These are phyloP conservation scores for Drosophila birchii DNA, from an alignment of 2,888 invertebrate species.

Conservation along the genomic window DNA sequence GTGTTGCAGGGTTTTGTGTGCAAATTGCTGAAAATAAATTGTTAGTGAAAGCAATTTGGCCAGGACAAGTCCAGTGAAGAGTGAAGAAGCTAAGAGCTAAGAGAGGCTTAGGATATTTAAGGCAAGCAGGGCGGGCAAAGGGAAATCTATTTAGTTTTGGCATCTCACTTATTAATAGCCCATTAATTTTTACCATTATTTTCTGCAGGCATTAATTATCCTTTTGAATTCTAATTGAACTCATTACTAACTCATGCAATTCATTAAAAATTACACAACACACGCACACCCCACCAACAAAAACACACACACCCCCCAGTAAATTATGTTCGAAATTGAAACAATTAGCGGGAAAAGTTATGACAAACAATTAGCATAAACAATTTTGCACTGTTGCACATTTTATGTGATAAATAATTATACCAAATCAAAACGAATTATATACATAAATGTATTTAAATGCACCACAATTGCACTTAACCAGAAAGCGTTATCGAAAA, in stretches of 20 bases:
- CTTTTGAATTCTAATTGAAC: slow-evolving; percentile 5
- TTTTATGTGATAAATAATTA: slow-evolving; percentile 72
- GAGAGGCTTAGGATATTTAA: not conserved
- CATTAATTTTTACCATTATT: not conserved
- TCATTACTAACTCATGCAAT: slow-evolving; percentile 26
- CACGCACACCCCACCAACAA: not conserved
- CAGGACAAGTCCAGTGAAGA: no score
- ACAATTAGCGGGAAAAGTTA: slow-evolving; percentile 43
- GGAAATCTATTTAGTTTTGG: not conserved
- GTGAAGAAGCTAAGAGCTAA: slow-evolving; percentile 9
- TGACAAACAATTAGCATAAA: slow-evolving; percentile 65
- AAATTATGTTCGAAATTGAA: slow-evolving; percentile 40
- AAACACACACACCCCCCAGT: slow-evolving; percentile 11
- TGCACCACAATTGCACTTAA: slow-evolving; percentile 75
- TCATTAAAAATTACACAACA: slow-evolving; percentile 28
- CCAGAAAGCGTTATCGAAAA: slow-evolving; percentile 10
- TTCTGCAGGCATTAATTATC: slow-evolving; percentile 2
- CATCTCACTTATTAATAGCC: not conserved
- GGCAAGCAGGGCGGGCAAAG: not conserved
- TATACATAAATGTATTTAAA: slow-evolving; percentile 39
- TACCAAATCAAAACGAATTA: slow-evolving; percentile 33
- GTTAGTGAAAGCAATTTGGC: slow-evolving; percentile 28
- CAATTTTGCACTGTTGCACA: slow-evolving; percentile 71
- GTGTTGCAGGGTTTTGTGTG: slow-evolving; percentile 61
- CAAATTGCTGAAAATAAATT: slow-evolving; percentile 65